Evolutionary conservation across 2,113 vertebrate species (phyloP), one percentile per base, ranked within the genome.

Genomic region (Narcine bancroftii): DNA sequence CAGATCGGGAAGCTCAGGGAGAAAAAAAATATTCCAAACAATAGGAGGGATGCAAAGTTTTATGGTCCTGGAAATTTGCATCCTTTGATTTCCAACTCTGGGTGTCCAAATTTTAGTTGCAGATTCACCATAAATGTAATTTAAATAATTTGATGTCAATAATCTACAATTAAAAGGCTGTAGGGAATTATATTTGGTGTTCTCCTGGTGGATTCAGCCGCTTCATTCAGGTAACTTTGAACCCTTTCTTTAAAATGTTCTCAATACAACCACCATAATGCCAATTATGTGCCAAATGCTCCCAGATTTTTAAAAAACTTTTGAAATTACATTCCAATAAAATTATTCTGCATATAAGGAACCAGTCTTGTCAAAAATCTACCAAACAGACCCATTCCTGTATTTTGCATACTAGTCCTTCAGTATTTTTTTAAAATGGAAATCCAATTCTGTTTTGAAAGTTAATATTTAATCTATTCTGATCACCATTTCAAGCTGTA

Each of bases 1-100:
- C 89, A 91, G 65, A 91, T 91, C 39, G 26, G 42, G 42, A 91
- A 69, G 89, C 21, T 33, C 89, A 91, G 66, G 45, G 33, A 47
- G 39, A 26, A 71, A 26, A 71, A 91, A 91, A 69, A 21, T 29
- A 91, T 69, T 91, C 42, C 39, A 15, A 71, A 63, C 69, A 45
- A 65, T 91, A 71, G 33, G 26, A 71, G 65, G 65, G 42, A 71
- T 1, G 17, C 45, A 11, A 45, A 91, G 26, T 45, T 29, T 91
- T 69, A 42, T 47, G 24, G 29, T 26, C 71, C 65, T 47, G 65
- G 63, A 45, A 71, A 71, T 69, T 47, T 47, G 71, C 56, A 91
- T 19, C 17, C 33, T 10, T 42, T 29, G 60, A 91, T 69, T 91
- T 47, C 65, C 71, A 26, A 89, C 39, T 91, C 89, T 65, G 71